These are phyloP conservation scores for Coreoperca whiteheadi DNA, from an alignment of 2,113 vertebrate genomes.

Conservation along the genomic window DNA sequence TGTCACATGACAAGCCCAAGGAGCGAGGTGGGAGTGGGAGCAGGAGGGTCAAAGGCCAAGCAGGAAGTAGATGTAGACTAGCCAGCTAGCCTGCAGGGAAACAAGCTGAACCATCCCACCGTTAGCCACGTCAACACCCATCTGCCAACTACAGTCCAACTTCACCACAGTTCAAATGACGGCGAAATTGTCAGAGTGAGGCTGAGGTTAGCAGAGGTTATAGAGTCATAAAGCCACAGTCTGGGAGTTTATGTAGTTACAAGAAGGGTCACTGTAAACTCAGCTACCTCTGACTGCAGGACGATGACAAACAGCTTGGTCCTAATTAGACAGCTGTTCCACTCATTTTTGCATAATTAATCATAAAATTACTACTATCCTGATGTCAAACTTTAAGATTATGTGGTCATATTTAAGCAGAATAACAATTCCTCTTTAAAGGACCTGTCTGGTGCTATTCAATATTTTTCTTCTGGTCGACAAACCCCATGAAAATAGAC, in stretches of 20 bases:
- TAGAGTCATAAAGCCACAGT: conserved; percentile 51
- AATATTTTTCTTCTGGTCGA: too few species aligned
- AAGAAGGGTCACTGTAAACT: background rate
- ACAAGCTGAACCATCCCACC: conserved; percentile 55
- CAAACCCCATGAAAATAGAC: too few species aligned
- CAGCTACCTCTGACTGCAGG: background rate
- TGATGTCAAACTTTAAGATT: background rate
- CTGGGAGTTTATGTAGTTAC: background rate
- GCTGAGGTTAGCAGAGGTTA: conserved; percentile 38
- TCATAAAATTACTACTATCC: background rate
- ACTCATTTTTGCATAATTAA: background rate
- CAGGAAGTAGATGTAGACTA: conserved; percentile 71
- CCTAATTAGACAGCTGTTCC: background rate
- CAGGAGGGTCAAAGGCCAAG: conserved; percentile 85
- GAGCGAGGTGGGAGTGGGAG: conserved; percentile 82
- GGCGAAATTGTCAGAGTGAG: conserved; percentile 38
- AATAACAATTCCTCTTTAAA: too few species aligned
- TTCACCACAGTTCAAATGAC: conserved; percentile 23
- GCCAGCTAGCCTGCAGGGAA: conserved; percentile 61
- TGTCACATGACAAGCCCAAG: conserved; percentile 61
- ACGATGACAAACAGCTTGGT: background rate
- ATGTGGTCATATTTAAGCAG: background rate
- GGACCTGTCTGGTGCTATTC: too few species aligned
- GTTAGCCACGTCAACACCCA: conserved; percentile 34
- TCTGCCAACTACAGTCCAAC: conserved; percentile 52